These are phyloP conservation scores for Watsonalla binaria DNA, from an alignment of 2,888 invertebrate genomes.

Conservation along the genomic window DNA sequence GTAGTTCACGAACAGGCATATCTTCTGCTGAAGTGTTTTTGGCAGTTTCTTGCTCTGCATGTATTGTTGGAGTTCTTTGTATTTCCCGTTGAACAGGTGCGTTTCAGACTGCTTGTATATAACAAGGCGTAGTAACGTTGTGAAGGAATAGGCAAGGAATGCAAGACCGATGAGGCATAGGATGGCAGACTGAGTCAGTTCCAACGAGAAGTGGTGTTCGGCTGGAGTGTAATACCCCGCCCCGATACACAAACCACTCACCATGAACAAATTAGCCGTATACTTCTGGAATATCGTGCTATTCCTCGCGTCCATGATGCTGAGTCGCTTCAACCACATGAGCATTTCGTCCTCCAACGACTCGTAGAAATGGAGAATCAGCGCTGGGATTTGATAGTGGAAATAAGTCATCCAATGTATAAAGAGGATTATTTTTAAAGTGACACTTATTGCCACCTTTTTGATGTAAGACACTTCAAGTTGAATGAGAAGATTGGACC, in stretches of 20 bases:
- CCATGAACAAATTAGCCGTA: conserved; percentile 39
- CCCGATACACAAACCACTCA: conserved; percentile 41
- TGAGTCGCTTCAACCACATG: conserved; percentile 31
- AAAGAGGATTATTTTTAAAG: conserved; percentile 31
- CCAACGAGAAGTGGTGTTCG: conserved; percentile 29
- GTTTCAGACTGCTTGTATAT: conserved; percentile 36
- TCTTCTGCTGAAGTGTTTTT: conserved; percentile 36
- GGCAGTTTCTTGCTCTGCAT: conserved; percentile 42
- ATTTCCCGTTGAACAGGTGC: conserved; percentile 39
- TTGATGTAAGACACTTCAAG: conserved; percentile 35
- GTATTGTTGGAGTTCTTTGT: conserved; percentile 41
- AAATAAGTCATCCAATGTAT: conserved; percentile 54
- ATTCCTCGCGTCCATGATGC: conserved; percentile 10
- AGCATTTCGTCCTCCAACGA: conserved; percentile 9
- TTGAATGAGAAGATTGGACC: conserved; percentile 36
- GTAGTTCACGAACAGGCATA: conserved; percentile 44
- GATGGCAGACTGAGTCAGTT: conserved; percentile 31
- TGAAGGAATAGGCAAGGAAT: conserved; percentile 36
- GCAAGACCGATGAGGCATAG: conserved; percentile 38
- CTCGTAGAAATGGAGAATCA: conserved; percentile 32
- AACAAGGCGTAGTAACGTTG: conserved; percentile 36
- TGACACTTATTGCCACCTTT: conserved; percentile 20
- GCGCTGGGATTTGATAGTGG: conserved; percentile 45
- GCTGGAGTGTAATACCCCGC: conserved; percentile 35
- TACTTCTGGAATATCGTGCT: conserved; percentile 33